phyloP scores from a whole-genome alignment of 1,140 invertebrate genomes.

The Hycleus phaleratus region DNA sequence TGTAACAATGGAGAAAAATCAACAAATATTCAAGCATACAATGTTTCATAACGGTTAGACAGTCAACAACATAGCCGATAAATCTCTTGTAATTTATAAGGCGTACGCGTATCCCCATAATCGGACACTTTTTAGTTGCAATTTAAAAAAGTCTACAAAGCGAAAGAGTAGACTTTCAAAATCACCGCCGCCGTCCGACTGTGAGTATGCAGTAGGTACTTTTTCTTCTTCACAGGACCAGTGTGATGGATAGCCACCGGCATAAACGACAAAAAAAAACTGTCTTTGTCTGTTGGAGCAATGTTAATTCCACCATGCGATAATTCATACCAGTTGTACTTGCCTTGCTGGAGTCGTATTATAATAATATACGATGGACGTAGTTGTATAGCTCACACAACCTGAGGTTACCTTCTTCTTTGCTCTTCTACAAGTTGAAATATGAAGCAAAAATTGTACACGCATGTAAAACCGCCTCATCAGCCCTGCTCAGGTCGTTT shows the following conservation, averaged over 20 bases:
- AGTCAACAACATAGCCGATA: slow-evolving; percentile 10
- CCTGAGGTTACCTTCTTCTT: too few species aligned
- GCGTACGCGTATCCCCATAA: slow-evolving; percentile 15
- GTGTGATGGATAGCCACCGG: slow-evolving; percentile 27
- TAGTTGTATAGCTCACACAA: slow-evolving; percentile 10
- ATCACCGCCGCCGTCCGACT: background rate
- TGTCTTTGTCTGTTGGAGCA: slow-evolving; percentile 27
- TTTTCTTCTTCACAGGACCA: slow-evolving; percentile 3
- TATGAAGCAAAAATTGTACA: slow-evolving; percentile 20
- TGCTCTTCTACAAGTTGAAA: slow-evolving; percentile 6
- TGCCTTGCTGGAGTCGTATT: slow-evolving; percentile 25
- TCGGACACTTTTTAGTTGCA: slow-evolving; percentile 18
- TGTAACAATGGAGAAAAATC: slow-evolving; percentile 10
- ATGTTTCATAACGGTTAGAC: slow-evolving; percentile 18
- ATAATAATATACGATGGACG: slow-evolving; percentile 26
- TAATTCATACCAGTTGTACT: slow-evolving; percentile 31
- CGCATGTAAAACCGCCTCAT: slow-evolving; percentile 17
- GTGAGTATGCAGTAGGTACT: background rate
- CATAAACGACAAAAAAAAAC: slow-evolving; percentile 22
- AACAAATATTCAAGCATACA: slow-evolving; percentile 4
- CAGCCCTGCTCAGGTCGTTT: background rate
- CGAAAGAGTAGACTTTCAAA: background rate
- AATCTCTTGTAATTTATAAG: slow-evolving; percentile 22
- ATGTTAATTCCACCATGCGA: slow-evolving; percentile 28
- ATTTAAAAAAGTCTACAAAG: slow-evolving; percentile 14